These are phyloP conservation scores for Micromussa lordhowensis DNA, from an alignment of 92 coral and sea anemone genomes.

Conservation along the genomic window DNA sequence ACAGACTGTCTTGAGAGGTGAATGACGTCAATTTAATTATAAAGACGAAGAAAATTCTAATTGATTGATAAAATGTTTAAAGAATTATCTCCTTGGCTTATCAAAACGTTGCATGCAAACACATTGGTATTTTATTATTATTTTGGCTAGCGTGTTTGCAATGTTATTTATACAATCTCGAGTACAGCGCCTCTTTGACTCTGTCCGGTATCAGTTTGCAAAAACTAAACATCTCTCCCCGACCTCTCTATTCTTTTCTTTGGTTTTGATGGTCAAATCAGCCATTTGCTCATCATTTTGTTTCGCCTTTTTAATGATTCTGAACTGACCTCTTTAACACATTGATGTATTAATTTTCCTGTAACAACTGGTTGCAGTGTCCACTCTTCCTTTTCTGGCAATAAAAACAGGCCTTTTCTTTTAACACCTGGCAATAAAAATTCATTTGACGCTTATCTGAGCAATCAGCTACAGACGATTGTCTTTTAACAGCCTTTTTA, in stretches of 20 bases:
- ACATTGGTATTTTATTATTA: background rate
- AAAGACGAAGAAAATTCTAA: background rate
- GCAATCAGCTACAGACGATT: background rate
- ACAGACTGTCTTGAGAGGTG: background rate
- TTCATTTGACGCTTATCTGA: background rate
- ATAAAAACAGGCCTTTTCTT: background rate
- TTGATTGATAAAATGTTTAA: background rate
- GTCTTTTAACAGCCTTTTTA: background rate
- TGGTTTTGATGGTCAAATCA: background rate
- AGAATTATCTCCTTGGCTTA: background rate
- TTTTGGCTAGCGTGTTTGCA: background rate
- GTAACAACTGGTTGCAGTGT: background rate
- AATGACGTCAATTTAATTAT: background rate
- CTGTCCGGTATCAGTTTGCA: background rate
- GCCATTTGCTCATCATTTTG: background rate
- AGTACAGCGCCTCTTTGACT: background rate
- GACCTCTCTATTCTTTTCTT: background rate
- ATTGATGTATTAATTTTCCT: background rate
- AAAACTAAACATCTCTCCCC: too few species aligned
- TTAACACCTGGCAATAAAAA: background rate
- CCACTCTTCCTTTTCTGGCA: background rate
- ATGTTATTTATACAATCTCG: background rate
- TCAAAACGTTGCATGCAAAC: background rate
- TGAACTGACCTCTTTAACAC: background rate
- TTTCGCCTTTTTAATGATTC: background rate